phyloP scores from a whole-genome alignment of 35 echinoderm and acorn worm genomes.

The Eucidaris tribuloides region DNA sequence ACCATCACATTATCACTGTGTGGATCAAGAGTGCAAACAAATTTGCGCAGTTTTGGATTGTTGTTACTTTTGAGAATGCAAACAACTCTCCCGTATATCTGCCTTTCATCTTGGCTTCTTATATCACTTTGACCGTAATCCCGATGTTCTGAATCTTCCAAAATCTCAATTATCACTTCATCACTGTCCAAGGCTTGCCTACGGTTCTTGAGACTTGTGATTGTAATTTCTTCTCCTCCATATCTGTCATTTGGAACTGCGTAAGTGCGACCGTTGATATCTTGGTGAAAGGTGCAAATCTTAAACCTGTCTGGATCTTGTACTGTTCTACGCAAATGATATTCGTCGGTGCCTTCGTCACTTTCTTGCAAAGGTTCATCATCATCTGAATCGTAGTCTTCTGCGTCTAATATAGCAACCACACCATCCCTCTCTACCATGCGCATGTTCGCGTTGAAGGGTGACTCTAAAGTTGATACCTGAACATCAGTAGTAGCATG shows the following conservation, averaged over 20 bases:
- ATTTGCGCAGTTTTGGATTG: slow-evolving; percentile 63
- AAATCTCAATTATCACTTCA: slow-evolving; percentile 66
- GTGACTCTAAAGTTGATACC: no score
- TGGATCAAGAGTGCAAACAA: slow-evolving; percentile 88
- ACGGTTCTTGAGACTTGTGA: slow-evolving; percentile 53
- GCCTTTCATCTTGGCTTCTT: background rate
- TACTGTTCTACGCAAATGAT: slow-evolving; percentile 11
- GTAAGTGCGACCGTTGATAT: slow-evolving; percentile 52
- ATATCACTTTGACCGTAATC: slow-evolving; percentile 21
- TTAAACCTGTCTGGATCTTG: slow-evolving; percentile 60
- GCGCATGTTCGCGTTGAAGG: no score
- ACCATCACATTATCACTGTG: slow-evolving; percentile 76
- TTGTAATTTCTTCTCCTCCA: slow-evolving; percentile 47
- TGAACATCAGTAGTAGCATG: no score
- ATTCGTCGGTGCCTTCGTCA: background rate
- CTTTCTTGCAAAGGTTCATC: no score
- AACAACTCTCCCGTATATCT: slow-evolving; percentile 71
- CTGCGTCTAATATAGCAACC: slow-evolving; percentile 19
- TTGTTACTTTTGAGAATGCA: slow-evolving; percentile 60
- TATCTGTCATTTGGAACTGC: slow-evolving; percentile 59
- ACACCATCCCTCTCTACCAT: slow-evolving; percentile 54
- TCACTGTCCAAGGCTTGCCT: slow-evolving; percentile 67
- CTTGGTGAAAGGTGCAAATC: slow-evolving; percentile 56
- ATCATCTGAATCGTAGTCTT: slow-evolving; percentile 65
- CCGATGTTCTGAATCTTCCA: slow-evolving; percentile 35